phyloP scores from a whole-genome alignment of 1,140 invertebrate species.

The Diachasmimorpha longicaudata region DNA sequence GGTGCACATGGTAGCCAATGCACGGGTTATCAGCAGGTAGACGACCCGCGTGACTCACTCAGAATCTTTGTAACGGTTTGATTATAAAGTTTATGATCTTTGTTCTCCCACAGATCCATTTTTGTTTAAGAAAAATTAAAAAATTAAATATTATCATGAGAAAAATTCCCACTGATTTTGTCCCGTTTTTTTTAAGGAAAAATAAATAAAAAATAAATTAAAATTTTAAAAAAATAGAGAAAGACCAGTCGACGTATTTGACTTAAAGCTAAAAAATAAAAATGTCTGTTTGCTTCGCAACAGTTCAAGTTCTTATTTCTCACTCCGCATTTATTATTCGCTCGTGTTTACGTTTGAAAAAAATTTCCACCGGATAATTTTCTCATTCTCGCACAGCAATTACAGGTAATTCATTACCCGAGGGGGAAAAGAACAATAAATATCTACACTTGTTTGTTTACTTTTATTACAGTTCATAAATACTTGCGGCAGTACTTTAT shows the following conservation, averaged over 20 bases:
- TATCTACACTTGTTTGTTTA: neutral
- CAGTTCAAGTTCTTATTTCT: neutral
- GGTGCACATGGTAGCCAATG: neutral
- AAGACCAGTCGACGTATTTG: too few species aligned
- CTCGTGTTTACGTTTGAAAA: neutral
- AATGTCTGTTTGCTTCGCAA: too few species aligned
- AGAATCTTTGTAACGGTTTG: conserved; percentile 2
- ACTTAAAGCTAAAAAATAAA: too few species aligned
- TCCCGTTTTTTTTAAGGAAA: too few species aligned
- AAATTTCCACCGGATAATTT: neutral
- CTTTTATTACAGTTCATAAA: neutral
- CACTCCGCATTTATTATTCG: neutral
- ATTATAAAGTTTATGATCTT: neutral
- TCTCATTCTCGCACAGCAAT: neutral
- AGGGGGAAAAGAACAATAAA: neutral
- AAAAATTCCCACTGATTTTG: too few species aligned
- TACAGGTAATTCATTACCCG: neutral
- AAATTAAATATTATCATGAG: too few species aligned
- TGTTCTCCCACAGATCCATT: neutral
- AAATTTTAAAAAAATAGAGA: too few species aligned
- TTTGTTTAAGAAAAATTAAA: too few species aligned
- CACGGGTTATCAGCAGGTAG: conserved; percentile 6
- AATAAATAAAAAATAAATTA: too few species aligned
- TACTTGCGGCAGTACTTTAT: neutral
- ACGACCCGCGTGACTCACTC: conserved; percentile 7